Conservation (phyloP, 2,888 invertebrate genomes). For the Pycnomerus fuliginosus region DNA sequence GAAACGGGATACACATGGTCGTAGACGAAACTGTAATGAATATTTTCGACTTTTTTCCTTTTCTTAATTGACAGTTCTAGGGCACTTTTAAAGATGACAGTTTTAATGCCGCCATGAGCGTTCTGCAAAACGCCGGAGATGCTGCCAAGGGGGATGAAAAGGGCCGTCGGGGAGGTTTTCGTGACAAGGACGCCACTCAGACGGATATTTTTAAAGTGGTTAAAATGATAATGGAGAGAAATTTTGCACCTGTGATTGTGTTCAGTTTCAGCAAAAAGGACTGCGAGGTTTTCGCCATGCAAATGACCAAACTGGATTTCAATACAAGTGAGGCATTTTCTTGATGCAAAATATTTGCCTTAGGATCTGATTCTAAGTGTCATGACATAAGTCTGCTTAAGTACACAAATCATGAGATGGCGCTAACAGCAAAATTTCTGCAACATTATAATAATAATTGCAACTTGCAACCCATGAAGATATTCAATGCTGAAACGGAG, state of each 20-base stretch:
- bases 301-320: constrained; percentile 96
- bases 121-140: constrained; percentile 79
- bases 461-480: no score
- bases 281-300: constrained; percentile 95
- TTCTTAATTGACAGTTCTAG: constrained; percentile 47
- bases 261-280: constrained; percentile 99
- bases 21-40: constrained; percentile 78
- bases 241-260: constrained; percentile 96
- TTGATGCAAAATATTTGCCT: constrained; percentile 1
- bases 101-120: constrained; percentile 96
- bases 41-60: constrained; percentile 1
- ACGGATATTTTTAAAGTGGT: constrained; percentile 96
- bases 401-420: no score
- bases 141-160: constrained; percentile 78
- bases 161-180: constrained; percentile 73
- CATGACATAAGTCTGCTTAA: no score
- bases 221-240: constrained; percentile 98
- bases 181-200: constrained; percentile 62
- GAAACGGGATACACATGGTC: constrained; percentile 94
- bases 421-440: no score
- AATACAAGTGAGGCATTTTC: constrained; percentile 83
- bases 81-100: constrained; percentile 97
- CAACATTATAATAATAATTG: no score
- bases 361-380: no score
- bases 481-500: no score